Percentiles rank a stretch among this genome's conserved stretches.
phyloP scores from a whole-genome alignment of 2,113 vertebrate genomes.

The Lepidothrix coronata region DNA sequence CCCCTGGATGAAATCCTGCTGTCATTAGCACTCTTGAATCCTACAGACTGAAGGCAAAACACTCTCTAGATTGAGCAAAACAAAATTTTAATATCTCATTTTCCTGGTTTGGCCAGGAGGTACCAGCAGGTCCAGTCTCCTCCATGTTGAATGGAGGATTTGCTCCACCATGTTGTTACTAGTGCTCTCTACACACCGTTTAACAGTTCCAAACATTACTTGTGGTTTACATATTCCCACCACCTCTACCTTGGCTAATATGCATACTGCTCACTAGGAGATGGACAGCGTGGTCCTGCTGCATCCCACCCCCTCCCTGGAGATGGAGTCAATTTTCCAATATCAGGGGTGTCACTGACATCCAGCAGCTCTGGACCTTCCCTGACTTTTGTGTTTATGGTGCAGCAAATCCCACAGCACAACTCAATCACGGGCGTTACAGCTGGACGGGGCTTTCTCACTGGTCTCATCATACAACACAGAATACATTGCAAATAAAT shows the following conservation, averaged over 20 bases:
- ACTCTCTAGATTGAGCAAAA: fast-evolving
- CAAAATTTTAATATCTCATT: neutral
- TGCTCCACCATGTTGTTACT: neutral
- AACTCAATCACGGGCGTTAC: neutral
- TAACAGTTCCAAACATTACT: neutral
- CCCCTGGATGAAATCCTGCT: neutral
- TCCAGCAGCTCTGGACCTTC: constrained; percentile 28
- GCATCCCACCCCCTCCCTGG: neutral
- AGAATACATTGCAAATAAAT: neutral
- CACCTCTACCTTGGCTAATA: neutral
- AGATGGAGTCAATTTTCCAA: constrained; percentile 16
- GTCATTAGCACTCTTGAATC: constrained; percentile 38
- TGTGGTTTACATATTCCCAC: neutral
- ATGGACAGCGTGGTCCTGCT: neutral
- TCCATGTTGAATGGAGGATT: neutral
- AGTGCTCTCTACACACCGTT: neutral
- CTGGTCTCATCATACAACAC: neutral
- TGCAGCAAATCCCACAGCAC: neutral
- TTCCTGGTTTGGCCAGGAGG: neutral
- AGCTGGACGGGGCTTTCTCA: neutral
- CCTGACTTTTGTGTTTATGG: neutral
- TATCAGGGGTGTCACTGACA: constrained; percentile 30
- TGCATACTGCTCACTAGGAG: neutral
- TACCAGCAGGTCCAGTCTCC: neutral
- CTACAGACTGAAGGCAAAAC: neutral